Percentiles rank a stretch among this genome's conserved stretches.
Evolutionary conservation across 2,888 invertebrate genomes (phyloP).

Genomic region (Liposcelis brunnea): DNA sequence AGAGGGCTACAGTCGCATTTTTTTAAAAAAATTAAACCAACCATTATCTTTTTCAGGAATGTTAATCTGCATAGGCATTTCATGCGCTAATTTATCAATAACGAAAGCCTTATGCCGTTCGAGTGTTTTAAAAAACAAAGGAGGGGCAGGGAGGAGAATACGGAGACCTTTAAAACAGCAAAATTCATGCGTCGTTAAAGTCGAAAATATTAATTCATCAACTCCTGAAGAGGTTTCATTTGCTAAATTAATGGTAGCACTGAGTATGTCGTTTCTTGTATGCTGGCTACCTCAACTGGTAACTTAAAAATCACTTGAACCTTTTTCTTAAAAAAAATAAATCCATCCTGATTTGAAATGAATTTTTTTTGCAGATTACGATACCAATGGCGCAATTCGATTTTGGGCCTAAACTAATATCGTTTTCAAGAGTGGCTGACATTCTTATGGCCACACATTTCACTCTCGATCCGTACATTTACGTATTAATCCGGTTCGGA

Average conservation of each 20-base stretch:
- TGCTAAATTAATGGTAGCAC: conserved; percentile 65
- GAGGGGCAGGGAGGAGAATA: conserved; percentile 5
- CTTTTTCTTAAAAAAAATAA: conserved; percentile 7
- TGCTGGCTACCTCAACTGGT: conserved; percentile 87
- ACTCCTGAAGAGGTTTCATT: conserved; percentile 73
- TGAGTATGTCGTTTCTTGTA: conserved; percentile 64
- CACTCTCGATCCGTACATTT: conserved; percentile 65
- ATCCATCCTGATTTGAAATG: conserved; percentile 4
- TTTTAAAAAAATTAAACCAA: background rate
- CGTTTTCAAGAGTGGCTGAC: conserved; percentile 44
- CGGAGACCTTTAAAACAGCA: conserved; percentile 1
- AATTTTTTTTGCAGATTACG: conserved; percentile 34
- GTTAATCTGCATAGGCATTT: conserved; percentile 52
- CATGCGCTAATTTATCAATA: conserved; percentile 68
- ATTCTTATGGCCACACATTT: conserved; percentile 64
- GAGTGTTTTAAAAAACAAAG: conserved; percentile 17
- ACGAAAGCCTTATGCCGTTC: conserved; percentile 53
- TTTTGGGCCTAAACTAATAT: conserved; percentile 24
- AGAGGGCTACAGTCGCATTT: no score
- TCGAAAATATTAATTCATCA: conserved; percentile 25
- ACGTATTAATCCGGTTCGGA: conserved; percentile 50
- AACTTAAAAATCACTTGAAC: no score
- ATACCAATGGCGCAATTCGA: conserved; percentile 41
- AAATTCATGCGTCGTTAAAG: background rate
- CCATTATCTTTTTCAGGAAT: conserved; percentile 35